Conservation (phyloP, 2,797 vertebrate genomes). For the Rhynchotus rufescens region DNA sequence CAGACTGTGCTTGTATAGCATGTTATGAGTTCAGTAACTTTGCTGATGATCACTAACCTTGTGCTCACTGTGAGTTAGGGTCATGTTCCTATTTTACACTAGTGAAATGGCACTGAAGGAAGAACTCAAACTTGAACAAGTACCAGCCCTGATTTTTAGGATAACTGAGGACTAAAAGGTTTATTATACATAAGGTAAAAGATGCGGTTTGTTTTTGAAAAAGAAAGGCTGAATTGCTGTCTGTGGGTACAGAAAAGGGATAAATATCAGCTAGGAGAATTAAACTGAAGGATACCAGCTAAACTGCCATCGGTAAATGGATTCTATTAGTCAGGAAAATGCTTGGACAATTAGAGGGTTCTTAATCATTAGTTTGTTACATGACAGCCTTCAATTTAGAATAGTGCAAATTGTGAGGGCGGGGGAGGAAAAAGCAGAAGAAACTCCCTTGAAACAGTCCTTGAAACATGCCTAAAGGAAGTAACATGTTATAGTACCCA, state of each 20-base stretch:
- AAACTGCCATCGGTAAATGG: background rate
- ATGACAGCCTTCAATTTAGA: background rate
- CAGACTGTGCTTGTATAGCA: background rate
- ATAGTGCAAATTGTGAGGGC: background rate
- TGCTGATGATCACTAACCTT: background rate
- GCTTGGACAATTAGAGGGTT: background rate
- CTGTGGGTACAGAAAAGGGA: background rate
- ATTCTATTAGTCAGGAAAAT: background rate
- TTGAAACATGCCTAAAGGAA: background rate
- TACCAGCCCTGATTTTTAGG: background rate
- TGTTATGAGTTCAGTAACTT: background rate
- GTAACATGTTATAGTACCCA: background rate
- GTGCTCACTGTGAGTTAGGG: background rate
- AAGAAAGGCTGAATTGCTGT: background rate
- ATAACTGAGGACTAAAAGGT: background rate
- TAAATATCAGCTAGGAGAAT: background rate
- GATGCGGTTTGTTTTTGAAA: background rate
- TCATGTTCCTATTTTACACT: background rate
- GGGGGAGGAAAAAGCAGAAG: background rate
- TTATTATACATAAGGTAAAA: background rate
- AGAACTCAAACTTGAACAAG: background rate
- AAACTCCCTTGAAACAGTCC: background rate
- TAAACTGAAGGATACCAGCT: background rate
- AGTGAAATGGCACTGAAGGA: fast-evolving
- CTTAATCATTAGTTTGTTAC: background rate